These are phyloP conservation scores for Neopipo cinnamomea DNA, from an alignment of 2,113 vertebrate genomes.

Conservation along the genomic window DNA sequence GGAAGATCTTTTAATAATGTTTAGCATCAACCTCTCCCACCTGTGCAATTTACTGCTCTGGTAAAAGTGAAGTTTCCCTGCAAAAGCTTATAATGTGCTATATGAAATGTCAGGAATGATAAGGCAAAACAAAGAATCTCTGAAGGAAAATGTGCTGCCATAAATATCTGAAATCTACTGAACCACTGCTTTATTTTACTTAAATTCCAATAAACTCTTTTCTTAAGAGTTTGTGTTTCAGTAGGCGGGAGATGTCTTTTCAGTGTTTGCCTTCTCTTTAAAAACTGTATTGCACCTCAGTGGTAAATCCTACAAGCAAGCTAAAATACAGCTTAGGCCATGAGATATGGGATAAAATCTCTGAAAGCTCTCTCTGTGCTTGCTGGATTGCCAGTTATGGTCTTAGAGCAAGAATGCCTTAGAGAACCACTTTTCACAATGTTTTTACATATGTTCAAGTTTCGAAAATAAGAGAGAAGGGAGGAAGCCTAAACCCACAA, in stretches of 20 bases:
- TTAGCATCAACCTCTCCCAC: background rate
- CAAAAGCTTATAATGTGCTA: background rate
- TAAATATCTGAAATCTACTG: constrained; percentile 21
- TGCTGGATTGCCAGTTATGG: background rate
- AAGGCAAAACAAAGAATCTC: constrained; percentile 25
- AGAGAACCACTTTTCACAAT: background rate
- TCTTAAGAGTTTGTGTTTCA: constrained; percentile 9
- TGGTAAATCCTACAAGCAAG: constrained; percentile 18
- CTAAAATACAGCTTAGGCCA: background rate
- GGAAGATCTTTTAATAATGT: constrained; percentile 46
- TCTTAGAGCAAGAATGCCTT: background rate
- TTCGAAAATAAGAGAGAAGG: background rate
- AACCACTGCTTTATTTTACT: constrained; percentile 8
- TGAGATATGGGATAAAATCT: background rate
- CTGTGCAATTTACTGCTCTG: background rate
- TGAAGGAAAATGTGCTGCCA: constrained; percentile 5
- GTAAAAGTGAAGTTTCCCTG: constrained; percentile 1
- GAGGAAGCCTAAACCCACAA: background rate
- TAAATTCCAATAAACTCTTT: constrained; percentile 35
- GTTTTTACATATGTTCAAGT: background rate
- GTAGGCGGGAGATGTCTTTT: background rate
- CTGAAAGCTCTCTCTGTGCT: background rate
- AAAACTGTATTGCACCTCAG: background rate
- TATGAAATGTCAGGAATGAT: constrained; percentile 51
- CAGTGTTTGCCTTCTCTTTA: constrained; percentile 9